Base-by-base conservation (phyloP, 1,140 invertebrate species). In the Laupala kohalensis region DNA sequence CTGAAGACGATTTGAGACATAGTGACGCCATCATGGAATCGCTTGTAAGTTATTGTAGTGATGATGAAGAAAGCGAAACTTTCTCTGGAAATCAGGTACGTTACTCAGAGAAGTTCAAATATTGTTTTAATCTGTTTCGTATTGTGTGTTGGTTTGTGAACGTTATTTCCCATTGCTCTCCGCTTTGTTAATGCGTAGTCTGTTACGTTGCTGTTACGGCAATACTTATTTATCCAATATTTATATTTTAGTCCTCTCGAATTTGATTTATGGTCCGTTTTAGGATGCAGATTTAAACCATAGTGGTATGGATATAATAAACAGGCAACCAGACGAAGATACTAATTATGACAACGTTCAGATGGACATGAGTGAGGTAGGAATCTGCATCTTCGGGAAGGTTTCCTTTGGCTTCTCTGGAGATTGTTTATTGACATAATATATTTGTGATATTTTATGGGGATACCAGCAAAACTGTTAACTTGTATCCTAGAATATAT, bases 291-390 rank as follows among this genome's bases (percentile, higher is more conserved):
- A 19, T 53, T 13, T 53, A 53, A 53, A 53, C 37, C 37, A 27
- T 23, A 37, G 64, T 37, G 64, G 64, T 66, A 28, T 66, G 25
- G 29, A 29, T 19, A 37, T 19, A 29, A 67, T 66, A 23, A 53
- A 19, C 37, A 63, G 63, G 26, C 63, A 68, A 23, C 12, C 37
- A 69, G 76, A 77, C n/a, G 73, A 74, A 26, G 76, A 76, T 69
- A 75, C 76, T 67, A 78, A 77, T 72, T 76, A 77, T 65, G 76
- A 76, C 71, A 74, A 76, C 64, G 77, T 76, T 64, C 71, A 76
- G 73, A 76, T 77, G 74, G 75, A 77, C 67, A 75, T 77, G 73
- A 77, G 75, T 75, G 74, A 76, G 75, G 76, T 77, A 76, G 70
- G 76, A 74, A 73, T 19, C 2, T 25, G 62, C 6, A 0, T 53